Evolutionary conservation across 64 coral and sea anemone genomes (phyloP).

Genomic region (Acropora tenuis): DNA sequence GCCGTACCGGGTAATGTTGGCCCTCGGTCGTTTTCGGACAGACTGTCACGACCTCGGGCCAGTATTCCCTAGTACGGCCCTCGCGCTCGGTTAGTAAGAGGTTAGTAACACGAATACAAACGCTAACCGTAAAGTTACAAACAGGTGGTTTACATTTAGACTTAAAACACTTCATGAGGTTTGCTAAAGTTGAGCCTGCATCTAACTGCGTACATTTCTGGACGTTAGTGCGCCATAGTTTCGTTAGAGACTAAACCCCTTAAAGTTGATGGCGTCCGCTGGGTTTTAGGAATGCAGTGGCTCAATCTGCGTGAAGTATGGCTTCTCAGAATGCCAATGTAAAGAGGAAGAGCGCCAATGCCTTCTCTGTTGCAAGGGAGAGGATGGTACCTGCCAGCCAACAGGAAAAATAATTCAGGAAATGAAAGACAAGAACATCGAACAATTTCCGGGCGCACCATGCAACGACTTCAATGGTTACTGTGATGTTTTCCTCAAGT

Average conservation of each 20-base stretch:
- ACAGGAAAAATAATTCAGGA: background rate
- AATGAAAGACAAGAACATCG: background rate
- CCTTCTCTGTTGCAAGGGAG: slow-evolving; percentile 52
- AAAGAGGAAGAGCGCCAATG: slow-evolving; percentile 37
- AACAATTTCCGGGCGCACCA: slow-evolving; percentile 77
- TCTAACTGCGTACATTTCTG: too few relatives aligned
- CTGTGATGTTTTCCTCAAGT: slow-evolving; percentile 97
- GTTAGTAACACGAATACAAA: too few relatives aligned
- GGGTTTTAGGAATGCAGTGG: slow-evolving; percentile 51
- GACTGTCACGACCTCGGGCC: too few relatives aligned
- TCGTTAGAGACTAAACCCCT: background rate
- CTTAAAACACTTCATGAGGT: too few relatives aligned
- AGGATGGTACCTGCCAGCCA: slow-evolving; percentile 29
- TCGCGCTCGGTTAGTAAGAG: too few relatives aligned
- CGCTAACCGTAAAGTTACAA: too few relatives aligned
- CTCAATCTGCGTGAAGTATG: slow-evolving; percentile 51
- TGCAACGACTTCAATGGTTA: slow-evolving; percentile 96
- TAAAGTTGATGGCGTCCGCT: background rate
- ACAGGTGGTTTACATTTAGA: too few relatives aligned
- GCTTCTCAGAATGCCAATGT: slow-evolving; percentile 66
- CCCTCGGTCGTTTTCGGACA: too few relatives aligned
- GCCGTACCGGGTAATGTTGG: too few relatives aligned
- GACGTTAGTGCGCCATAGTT: background rate
- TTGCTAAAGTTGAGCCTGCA: too few relatives aligned
- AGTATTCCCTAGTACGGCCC: too few relatives aligned